phyloP scores from a whole-genome alignment of 1,140 invertebrate species.

The Polypedilum pembai region DNA sequence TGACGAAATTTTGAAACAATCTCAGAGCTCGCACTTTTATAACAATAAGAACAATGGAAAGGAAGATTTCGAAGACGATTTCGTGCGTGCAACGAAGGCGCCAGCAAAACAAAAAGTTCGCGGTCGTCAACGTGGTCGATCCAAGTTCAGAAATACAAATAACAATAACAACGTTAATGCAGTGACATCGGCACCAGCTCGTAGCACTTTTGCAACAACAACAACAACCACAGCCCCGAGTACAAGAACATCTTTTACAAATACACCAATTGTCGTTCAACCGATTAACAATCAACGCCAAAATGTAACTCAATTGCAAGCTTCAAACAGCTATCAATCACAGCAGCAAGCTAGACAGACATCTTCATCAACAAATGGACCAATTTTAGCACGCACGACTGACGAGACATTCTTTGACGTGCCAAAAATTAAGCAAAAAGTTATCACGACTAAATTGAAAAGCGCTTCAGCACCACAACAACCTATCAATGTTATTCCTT shows the following conservation, averaged over 20 bases:
- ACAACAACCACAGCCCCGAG: neutral
- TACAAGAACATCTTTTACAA: conserved; percentile 11
- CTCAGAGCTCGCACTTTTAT: conserved; percentile 57
- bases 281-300: neutral
- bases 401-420: conserved; percentile 7
- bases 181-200: conserved; percentile 7
- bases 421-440: neutral
- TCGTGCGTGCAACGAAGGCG: conserved; percentile 32
- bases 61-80: conserved; percentile 43
- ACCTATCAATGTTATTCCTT: neutral
- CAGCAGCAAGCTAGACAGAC: neutral
- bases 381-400: neutral
- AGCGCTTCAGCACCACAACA: neutral
- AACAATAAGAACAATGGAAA: conserved; percentile 51
- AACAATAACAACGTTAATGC: neutral
- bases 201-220: neutral
- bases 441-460: neutral
- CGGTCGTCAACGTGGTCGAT: conserved; percentile 16
- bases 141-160: neutral
- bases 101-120: neutral
- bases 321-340: neutral
- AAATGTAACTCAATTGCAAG: conserved; percentile 20
- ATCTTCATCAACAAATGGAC: neutral
- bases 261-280: conserved; percentile 14
- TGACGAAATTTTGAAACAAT: conserved; percentile 51